phyloP scores from a whole-genome alignment of 1,140 invertebrate genomes.

The Pectinophora gossypiella region DNA sequence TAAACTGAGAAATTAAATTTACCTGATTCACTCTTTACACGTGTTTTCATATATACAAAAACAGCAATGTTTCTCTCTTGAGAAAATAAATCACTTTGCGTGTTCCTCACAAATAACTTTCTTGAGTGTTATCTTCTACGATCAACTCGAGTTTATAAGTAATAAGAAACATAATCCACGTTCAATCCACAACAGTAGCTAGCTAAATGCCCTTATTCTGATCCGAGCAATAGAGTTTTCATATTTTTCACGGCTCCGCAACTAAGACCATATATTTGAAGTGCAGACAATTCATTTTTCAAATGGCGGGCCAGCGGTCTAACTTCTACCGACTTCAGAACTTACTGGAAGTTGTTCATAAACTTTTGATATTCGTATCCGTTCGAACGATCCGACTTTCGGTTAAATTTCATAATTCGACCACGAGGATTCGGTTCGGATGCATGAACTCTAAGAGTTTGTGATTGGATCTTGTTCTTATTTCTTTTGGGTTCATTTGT shows the following conservation, averaged over 20 bases:
- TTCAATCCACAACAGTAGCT: too few relatives aligned
- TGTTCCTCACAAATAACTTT: too few relatives aligned
- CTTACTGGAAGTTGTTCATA: constrained; percentile 30
- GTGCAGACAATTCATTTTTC: constrained; percentile 72
- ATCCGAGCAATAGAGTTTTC: constrained; percentile 10
- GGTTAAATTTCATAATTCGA: constrained; percentile 55
- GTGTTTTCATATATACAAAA: too few relatives aligned
- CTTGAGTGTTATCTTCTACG: too few relatives aligned
- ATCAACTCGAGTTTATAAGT: too few relatives aligned
- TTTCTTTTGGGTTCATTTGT: too few relatives aligned
- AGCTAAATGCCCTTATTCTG: too few relatives aligned
- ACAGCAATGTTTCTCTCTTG: too few relatives aligned
- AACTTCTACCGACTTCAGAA: constrained; percentile 34
- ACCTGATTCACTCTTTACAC: too few relatives aligned
- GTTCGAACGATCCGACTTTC: constrained; percentile 36
- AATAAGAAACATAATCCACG: too few relatives aligned
- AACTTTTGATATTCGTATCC: constrained; percentile 62
- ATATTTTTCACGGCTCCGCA: constrained; percentile 22
- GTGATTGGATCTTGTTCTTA: neutral
- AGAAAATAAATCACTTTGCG: too few relatives aligned
- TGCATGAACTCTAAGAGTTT: neutral
- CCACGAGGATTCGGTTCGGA: constrained; percentile 23
- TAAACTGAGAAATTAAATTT: too few relatives aligned
- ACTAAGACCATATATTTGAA: constrained; percentile 60
- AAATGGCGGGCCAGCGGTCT: constrained; percentile 43